Evolutionary conservation across 2,888 invertebrate species (phyloP), one percentile per base, ranked within the genome.

Genomic region (Trichogramma dendrolimi): DNA sequence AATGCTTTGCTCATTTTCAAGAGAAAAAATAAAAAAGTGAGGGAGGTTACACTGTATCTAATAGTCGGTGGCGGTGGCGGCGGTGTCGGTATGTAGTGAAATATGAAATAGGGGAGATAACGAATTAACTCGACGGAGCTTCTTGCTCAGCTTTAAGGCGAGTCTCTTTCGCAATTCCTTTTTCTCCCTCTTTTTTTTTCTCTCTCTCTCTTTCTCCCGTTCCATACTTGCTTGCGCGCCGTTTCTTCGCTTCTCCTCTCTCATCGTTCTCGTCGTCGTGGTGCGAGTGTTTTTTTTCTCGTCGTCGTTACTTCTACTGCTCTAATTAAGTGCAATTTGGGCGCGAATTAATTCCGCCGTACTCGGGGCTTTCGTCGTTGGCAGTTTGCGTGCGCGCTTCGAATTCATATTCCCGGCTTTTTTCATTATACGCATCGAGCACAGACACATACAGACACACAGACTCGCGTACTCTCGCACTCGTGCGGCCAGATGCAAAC

Each of bases 321-420:
- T 64, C 64, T 64, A 64, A 64, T 64, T 64, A 64, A 64, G 61
- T 64, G 61, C 61, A 64, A 64, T 64, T 64, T 64, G 54, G 61
- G 57, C 61, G 57, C 61, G 61, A 64, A 64, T 64, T 64, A 64
- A 62, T 64, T 64, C 50, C 60, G 50, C n/a, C 58, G 58, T 41
- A 2, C 27, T 27, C 27, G 27, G 27, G 27, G 27, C 27, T 27
- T 27, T 27, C 27, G 27, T 27, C 27, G 27, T 27, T 27, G 27
- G 27, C 27, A 27, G 27, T 27, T 27, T 27, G 27, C 27, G 27
- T 27, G 27, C 27, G 50, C 43, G 59, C 61, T 56, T 64, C 61
- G 62, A 64, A 64, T 64, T 64, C 61, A 64, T 64, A 62, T 64
- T 62, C 61, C 61, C 57, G 44, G 57, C 64, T 64, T 64, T 27